A percentile compares a stretch with the other conserved stretches of the same genome.
Evolutionary conservation across 2,888 invertebrate genomes (phyloP).

Genomic region (Lasius platythorax): DNA sequence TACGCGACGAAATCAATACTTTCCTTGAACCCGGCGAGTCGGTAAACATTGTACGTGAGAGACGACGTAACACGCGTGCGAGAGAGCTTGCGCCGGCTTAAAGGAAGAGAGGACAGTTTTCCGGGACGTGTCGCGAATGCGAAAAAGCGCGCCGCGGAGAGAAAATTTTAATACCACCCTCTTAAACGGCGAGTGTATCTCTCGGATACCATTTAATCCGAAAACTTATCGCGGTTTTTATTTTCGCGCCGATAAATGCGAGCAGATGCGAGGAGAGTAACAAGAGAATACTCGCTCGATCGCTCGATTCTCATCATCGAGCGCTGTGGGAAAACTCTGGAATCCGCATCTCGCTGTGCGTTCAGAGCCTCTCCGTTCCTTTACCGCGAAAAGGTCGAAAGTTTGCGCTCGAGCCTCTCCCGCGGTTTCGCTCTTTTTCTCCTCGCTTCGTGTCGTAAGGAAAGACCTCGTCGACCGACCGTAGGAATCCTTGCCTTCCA

Average conservation of each 20-base stretch:
- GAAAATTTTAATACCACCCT: constrained; percentile 5
- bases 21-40: constrained; percentile 31
- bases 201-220: not conserved
- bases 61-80: not conserved
- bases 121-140: constrained; percentile 34
- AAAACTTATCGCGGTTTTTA: not conserved
- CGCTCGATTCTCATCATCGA: not conserved
- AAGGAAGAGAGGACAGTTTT: constrained; percentile 36
- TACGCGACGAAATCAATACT: constrained; percentile 40
- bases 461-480: constrained; percentile 13
- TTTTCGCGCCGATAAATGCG: not conserved
- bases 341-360: not conserved
- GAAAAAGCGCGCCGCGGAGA: not conserved
- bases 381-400: not conserved
- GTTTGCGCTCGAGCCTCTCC: not conserved
- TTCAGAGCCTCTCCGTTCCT: not conserved
- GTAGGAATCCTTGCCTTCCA: not conserved
- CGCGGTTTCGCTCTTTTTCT: not conserved
- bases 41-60: constrained; percentile 20
- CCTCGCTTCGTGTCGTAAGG: constrained; percentile 15
- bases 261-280: not conserved
- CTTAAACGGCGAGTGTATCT: not conserved
- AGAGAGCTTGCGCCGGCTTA: not conserved
- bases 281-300: too few relatives aligned
- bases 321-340: not conserved